A percentile compares a stretch with the other conserved stretches of the same genome.
Conservation (phyloP, 1,140 invertebrate species). For the Drosophila takahashii region DNA sequence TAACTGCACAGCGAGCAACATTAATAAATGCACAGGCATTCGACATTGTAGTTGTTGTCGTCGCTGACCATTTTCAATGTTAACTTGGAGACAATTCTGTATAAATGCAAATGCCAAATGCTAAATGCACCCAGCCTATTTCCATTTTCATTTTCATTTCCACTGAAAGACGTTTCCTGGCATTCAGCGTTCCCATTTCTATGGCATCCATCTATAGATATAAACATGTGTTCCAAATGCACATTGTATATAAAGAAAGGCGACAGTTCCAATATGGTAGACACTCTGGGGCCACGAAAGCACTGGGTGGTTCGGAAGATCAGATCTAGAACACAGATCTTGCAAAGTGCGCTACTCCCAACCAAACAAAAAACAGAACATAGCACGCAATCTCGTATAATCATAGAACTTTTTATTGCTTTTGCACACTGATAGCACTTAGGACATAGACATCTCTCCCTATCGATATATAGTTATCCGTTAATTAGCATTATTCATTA, state of each 20-base stretch:
- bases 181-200: background rate
- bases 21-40: slow-evolving; percentile 73
- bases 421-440: slow-evolving; percentile 43
- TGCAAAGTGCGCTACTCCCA: background rate
- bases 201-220: background rate
- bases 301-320: no score
- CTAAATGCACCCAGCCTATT: slow-evolving; percentile 54
- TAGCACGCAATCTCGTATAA: background rate
- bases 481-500: slow-evolving; percentile 40
- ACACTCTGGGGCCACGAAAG: slow-evolving; percentile 19
- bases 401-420: slow-evolving; percentile 41
- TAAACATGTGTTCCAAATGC: slow-evolving; percentile 2
- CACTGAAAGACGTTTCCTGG: slow-evolving; percentile 79
- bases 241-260: background rate
- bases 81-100: slow-evolving; percentile 60
- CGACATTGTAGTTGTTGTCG: slow-evolving; percentile 7
- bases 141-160: slow-evolving; percentile 75
- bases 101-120: slow-evolving; percentile 52
- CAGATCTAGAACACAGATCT: background rate
- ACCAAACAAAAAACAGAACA: background rate
- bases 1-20: slow-evolving; percentile 58
- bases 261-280: slow-evolving; percentile 33
- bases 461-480: slow-evolving; percentile 31
- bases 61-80: slow-evolving; percentile 75
- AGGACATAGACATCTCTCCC: slow-evolving; percentile 29